Conservation (phyloP, 2,888 invertebrate species). For the Phragmatobia fuliginosa region DNA sequence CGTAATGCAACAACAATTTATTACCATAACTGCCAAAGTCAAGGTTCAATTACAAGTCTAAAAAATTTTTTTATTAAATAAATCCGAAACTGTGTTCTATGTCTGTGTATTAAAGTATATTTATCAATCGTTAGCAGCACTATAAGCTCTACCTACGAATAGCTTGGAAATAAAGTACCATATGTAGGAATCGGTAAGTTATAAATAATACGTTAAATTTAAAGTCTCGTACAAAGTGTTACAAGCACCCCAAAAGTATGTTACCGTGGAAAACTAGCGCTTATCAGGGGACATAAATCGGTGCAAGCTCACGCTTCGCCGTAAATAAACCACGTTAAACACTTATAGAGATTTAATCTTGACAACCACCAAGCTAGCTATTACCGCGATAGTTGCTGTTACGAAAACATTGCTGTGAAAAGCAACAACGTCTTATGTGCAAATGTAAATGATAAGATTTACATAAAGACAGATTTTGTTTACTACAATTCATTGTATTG, state of each 20-base stretch:
- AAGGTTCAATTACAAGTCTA: too few species aligned
- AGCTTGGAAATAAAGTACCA: background rate
- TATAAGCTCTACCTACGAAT: too few species aligned
- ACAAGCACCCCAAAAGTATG: conserved; percentile 23
- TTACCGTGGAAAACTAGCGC: conserved; percentile 36
- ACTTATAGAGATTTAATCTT: conserved; percentile 61
- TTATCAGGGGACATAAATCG: conserved; percentile 62
- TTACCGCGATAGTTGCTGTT: conserved; percentile 36
- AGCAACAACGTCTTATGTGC: conserved; percentile 31
- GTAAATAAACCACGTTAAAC: conserved; percentile 61
- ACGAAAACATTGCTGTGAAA: conserved; percentile 43
- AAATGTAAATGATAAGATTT: background rate
- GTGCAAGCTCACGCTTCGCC: conserved; percentile 23
- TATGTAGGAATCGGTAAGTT: background rate
- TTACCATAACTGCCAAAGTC: too few species aligned
- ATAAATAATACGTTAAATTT: background rate
- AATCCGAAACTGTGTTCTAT: too few species aligned
- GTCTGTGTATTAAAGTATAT: too few species aligned
- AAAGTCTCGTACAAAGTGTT: background rate
- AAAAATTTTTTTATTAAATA: too few species aligned
- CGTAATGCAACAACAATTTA: too few species aligned
- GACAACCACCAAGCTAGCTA: conserved; percentile 50
- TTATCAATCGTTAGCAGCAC: too few species aligned
- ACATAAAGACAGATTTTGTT: background rate
- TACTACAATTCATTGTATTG: too few species aligned